phyloP scores from a whole-genome alignment of 35 echinoderm and acorn worm species.

The Patiria miniata region DNA sequence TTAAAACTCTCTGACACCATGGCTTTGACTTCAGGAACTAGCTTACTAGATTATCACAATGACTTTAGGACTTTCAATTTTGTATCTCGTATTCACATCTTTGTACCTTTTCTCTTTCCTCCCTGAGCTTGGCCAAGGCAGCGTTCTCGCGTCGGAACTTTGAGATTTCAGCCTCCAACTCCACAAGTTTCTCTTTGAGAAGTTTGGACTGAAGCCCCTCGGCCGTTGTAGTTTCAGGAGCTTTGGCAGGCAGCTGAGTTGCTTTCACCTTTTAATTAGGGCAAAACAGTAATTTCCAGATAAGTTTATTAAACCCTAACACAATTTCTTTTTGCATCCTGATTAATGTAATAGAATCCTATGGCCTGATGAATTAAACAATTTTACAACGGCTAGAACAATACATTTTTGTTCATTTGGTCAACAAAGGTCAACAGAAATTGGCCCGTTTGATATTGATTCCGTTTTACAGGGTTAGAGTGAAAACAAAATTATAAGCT shows the following conservation, averaged over 20 bases:
- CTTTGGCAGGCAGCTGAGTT: constrained; percentile 4
- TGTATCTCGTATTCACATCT: neutral
- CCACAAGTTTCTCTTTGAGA: constrained; percentile 79
- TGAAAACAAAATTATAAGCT: no score
- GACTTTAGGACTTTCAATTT: no score
- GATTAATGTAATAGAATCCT: neutral
- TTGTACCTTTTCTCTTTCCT: constrained; percentile 93
- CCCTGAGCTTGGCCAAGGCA: constrained; percentile 71
- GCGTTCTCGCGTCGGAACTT: constrained; percentile 87
- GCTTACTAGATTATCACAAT: no score
- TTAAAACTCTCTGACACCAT: no score
- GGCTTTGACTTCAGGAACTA: no score
- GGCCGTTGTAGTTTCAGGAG: constrained; percentile 50
- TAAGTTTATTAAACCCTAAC: no score
- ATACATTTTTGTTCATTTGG: no score
- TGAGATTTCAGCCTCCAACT: constrained; percentile 94
- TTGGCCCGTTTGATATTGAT: no score
- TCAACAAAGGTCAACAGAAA: no score
- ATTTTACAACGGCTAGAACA: no score
- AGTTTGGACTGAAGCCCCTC: constrained; percentile 89
- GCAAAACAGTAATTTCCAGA: neutral
- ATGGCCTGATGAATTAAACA: no score
- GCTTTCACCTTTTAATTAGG: constrained; percentile 17
- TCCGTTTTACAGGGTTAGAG: no score
- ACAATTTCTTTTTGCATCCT: neutral